These are phyloP conservation scores for Melipona quadrifasciata DNA, from an alignment of 1,140 invertebrate genomes.

Conservation along the genomic window DNA sequence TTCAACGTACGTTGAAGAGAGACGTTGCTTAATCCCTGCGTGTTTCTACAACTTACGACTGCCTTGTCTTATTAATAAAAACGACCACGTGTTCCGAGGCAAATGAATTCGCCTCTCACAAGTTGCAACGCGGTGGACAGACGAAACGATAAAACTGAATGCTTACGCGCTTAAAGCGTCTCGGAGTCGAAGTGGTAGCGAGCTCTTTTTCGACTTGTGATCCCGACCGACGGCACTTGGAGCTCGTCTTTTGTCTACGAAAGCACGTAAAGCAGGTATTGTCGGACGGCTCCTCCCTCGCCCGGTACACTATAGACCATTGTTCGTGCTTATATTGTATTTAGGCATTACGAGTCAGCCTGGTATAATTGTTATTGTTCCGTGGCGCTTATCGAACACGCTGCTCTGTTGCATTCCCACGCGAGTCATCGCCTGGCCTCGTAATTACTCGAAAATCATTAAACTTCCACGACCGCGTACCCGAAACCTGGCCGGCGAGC, in stretches of 20 bases:
- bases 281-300: constrained; percentile 42
- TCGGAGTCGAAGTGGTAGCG: not conserved
- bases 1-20: not conserved
- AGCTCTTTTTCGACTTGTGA: constrained; percentile 66
- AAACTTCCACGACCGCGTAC: constrained; percentile 54
- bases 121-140: not conserved
- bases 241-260: constrained; percentile 63
- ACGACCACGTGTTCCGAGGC: not conserved
- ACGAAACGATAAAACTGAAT: not conserved
- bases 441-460: constrained; percentile 68
- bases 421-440: constrained; percentile 65
- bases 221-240: constrained; percentile 52
- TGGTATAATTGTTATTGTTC: constrained; percentile 71
- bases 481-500: constrained; percentile 27
- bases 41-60: not conserved
- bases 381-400: constrained; percentile 67
- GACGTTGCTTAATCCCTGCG: not conserved
- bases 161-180: not conserved
- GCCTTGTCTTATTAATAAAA: not conserved
- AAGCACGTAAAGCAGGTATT: constrained; percentile 59
- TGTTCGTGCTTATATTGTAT: constrained; percentile 72
- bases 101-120: not conserved
- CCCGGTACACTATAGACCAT: constrained; percentile 46
- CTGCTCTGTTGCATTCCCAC: constrained; percentile 69
- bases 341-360: constrained; percentile 65